These are phyloP conservation scores for Clarias gariepinus DNA, from an alignment of 2,113 vertebrate genomes.

Conservation along the genomic window DNA sequence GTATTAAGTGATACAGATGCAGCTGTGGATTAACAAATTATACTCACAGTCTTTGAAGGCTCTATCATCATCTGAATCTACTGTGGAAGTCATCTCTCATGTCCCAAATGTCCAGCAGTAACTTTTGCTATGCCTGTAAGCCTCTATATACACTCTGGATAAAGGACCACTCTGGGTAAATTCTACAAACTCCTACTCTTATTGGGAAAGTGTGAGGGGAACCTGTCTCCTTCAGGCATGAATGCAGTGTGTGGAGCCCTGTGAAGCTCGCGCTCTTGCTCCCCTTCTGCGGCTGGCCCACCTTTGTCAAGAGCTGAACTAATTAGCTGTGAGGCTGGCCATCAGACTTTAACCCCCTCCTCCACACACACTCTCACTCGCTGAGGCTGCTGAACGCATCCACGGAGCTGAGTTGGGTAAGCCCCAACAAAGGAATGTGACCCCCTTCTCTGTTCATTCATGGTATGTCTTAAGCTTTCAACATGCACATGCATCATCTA, in stretches of 20 bases:
- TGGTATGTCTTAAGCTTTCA: constrained; percentile 39
- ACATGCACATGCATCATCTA: constrained; percentile 26
- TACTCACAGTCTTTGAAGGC: constrained; percentile 56
- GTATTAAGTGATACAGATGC: not conserved
- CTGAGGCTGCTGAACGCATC: constrained; percentile 34
- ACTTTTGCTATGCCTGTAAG: constrained; percentile 11
- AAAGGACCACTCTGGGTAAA: not conserved
- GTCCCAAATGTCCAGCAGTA: constrained; percentile 11
- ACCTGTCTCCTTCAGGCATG: constrained; percentile 22
- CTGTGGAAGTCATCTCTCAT: constrained; percentile 40
- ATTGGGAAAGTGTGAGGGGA: constrained; percentile 23
- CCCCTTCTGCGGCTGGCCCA: constrained; percentile 50
- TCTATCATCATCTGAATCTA: constrained; percentile 52
- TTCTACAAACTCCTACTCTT: constrained; percentile 18
- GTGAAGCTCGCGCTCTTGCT: constrained; percentile 28
- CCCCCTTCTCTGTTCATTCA: constrained; percentile 48
- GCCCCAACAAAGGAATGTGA: constrained; percentile 43
- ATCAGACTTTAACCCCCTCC: constrained; percentile 40
- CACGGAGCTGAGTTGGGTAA: constrained; percentile 45
- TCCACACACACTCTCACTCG: constrained; percentile 22
- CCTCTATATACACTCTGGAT: constrained; percentile 27
- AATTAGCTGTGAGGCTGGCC: constrained; percentile 57
- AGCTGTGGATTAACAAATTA: not conserved
- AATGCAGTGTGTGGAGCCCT: constrained; percentile 42
- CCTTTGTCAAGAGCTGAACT: constrained; percentile 58